Evolutionary conservation across 2,797 vertebrate species (phyloP), one percentile per base, ranked within the genome.

Genomic region (Melanotaenia pygmaea): DNA sequence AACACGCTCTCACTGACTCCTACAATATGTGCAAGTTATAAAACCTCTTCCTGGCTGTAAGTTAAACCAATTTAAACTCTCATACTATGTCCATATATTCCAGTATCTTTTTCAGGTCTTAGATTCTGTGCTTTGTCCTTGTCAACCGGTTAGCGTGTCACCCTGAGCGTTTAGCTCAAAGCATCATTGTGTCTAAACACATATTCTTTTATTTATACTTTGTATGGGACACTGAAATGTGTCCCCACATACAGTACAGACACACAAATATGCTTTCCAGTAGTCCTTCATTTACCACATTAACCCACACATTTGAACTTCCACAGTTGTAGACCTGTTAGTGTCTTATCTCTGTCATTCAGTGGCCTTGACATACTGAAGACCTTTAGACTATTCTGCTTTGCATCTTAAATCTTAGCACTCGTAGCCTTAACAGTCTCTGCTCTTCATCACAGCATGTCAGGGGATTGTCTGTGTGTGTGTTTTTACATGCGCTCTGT

Each of bases 381-480:
- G 76, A 77, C 80, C 80, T 80, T 67, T 70, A 75, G 72, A 76
- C 73, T 67, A 73, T 83, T 83, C 67, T 69, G 78, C 54, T 22
- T 63, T 70, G 64, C 73, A 38, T 87, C 74, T 64, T 3, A n/a
- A 70, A 84, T 69, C 61, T 66, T 67, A 67, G 67, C 74, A 59
- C 80, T 81, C 74, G 67, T 85, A 84, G 86, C 77, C 64, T 81
- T 82, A 69, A 73, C 81, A 85, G 82, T 83, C 86, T 74, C 86
- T 86, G 88, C 82, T 90, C 87, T 79, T 87, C 88, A 90, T 89
- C 88, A 83, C 86, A 82, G 84, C 75, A 43, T 68, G 86, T 77
- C 69, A 67, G 58, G 70, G 67, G 53, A 63, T 43, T 69, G 58
- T 74, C 59, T 32, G 28, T 68, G 50, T 64, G 63, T 30, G 24